Conservation (phyloP, 2,797 vertebrate genomes). For the Nyctalus aviator region DNA sequence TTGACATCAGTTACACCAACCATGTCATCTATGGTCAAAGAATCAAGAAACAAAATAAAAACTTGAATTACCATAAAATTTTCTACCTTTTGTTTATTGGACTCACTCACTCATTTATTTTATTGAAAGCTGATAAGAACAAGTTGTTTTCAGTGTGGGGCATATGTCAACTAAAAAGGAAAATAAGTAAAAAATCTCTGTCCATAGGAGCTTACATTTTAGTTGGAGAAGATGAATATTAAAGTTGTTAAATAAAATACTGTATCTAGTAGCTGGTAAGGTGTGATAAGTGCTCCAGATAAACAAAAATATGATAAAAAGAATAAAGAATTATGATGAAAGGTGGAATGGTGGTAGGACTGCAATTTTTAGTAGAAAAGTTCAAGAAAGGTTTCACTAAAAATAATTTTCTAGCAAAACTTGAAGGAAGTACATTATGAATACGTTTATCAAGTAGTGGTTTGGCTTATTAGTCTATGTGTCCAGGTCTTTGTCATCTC, state of each 20-base stretch:
- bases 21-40: not conserved
- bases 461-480: not conserved
- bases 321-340: not conserved
- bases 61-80: not conserved
- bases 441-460: not conserved
- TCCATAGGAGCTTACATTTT: not conserved
- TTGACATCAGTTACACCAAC: not conserved
- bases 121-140: not conserved
- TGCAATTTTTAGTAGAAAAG: not conserved
- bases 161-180: not conserved
- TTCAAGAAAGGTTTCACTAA: not conserved
- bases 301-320: not conserved
- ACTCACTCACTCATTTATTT: not conserved
- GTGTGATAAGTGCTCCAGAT: not conserved
- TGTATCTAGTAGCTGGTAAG: not conserved
- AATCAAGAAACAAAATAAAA: not conserved
- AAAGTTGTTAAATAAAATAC: conserved; percentile 27
- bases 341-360: not conserved
- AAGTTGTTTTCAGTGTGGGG: not conserved
- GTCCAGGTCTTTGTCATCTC: not conserved
- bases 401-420: conserved; percentile 2
- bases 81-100: not conserved
- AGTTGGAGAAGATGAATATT: not conserved
- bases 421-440: not conserved
- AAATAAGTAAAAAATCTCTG: not conserved